Evolutionary conservation across 2,797 vertebrate genomes (phyloP), one percentile per base, ranked within the genome.

Genomic region (Prunella strophiata): DNA sequence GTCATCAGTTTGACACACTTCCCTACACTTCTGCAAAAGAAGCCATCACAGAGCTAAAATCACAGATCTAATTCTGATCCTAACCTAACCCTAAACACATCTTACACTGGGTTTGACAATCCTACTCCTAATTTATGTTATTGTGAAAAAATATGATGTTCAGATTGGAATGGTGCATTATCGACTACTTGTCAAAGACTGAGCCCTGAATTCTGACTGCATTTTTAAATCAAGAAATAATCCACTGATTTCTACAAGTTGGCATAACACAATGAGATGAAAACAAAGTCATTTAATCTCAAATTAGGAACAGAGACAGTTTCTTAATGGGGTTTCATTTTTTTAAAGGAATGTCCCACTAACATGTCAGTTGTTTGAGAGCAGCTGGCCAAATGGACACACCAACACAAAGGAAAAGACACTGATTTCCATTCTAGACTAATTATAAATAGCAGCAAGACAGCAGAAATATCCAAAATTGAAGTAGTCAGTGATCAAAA

Each of bases 381-480:
- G 78, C 47, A 89, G 59, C 51, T 61, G 85, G 70, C 67, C 73
- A 91, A 85, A 57, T 38, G 27, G 70, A 57, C 62, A 68, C 52
- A 74, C 11, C 27, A 76, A 54, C 47, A 75, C 22, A 58, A 82
- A 29, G 52, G 51, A 42, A 77, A 11, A 93, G 72, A 81, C 29
- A 40, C 16, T 48, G 10, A 62, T 63, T 91, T 91, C 66, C 66
- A 89, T 65, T 57, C 68, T 65, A 59, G 48, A 76, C 48, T 81
- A 73, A 95, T 83, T 90, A 92, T 79, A 96, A 96, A 95, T 76
- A 93, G 85, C 77, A 96, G 48, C 3, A 26, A 94, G 84, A 89
- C 63, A 87, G 74, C n/a, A 89, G 55, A 96, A 91, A 88, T 55
- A 93, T 42, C 55, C 72, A 83, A 90, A 93, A 93, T 68, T 66